phyloP scores from a whole-genome alignment of 2,888 invertebrate genomes.

The Eupithecia insigniata region DNA sequence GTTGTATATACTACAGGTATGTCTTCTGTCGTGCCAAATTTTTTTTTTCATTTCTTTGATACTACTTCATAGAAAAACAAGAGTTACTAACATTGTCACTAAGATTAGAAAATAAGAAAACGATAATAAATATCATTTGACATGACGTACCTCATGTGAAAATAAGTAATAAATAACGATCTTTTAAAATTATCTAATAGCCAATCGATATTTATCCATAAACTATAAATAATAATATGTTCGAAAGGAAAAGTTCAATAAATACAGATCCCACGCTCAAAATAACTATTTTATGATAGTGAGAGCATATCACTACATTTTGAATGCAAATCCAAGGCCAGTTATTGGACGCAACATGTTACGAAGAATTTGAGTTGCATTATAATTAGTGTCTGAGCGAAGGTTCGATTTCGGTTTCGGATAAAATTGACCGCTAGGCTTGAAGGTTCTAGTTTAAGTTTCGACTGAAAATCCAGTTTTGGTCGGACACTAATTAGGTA shows the following conservation, averaged over 20 bases:
- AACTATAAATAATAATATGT: conserved; percentile 8
- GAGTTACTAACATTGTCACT: not conserved
- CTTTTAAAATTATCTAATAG: not conserved
- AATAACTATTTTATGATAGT: conserved; percentile 41
- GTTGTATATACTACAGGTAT: no score
- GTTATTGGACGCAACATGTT: conserved; percentile 52
- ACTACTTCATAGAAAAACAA: not conserved
- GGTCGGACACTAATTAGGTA: no score
- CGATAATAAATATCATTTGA: not conserved
- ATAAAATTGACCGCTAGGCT: no score
- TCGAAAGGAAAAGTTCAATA: conserved; percentile 33
- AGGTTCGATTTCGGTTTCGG: no score
- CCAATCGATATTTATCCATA: conserved; percentile 14
- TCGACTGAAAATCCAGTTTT: no score
- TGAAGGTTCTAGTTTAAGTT: no score
- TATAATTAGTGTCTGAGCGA: no score
- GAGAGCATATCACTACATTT: conserved; percentile 44
- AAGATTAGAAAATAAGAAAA: not conserved
- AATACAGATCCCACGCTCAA: conserved; percentile 42
- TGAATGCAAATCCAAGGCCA: conserved; percentile 58
- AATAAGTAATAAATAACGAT: not conserved
- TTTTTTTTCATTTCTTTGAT: no score
- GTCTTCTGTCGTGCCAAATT: no score
- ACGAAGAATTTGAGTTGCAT: conserved; percentile 46
- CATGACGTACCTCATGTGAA: not conserved